These are phyloP conservation scores for Conus canariensis DNA, from an alignment of 2,888 invertebrate species.

Conservation along the genomic window DNA sequence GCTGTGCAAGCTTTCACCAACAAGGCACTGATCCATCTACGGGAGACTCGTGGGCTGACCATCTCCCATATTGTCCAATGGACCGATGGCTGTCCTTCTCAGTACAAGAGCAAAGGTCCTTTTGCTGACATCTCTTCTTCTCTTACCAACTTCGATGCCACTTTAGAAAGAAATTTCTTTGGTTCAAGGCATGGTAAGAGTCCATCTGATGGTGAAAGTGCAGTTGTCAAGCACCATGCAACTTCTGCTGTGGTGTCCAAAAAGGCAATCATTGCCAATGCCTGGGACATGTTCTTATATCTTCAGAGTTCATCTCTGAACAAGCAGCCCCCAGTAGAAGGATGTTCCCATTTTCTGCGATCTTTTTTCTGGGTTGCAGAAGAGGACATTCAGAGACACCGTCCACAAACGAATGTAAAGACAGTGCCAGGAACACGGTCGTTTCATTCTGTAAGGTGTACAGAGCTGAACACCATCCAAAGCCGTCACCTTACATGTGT, in stretches of 20 bases:
- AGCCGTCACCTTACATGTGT: neutral
- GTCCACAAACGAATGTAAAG: neutral
- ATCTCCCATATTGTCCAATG: neutral
- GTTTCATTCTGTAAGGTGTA: too few relatives aligned
- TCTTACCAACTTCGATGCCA: too few relatives aligned
- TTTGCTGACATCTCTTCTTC: too few relatives aligned
- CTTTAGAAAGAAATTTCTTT: neutral
- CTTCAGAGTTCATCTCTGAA: neutral
- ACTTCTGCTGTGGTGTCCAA: neutral
- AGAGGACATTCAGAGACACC: neutral
- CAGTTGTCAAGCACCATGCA: slow-evolving; percentile 2
- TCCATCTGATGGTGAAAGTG: slow-evolving; percentile 13
- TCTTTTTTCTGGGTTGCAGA: neutral
- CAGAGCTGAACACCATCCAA: neutral
- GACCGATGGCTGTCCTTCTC: slow-evolving; percentile 11
- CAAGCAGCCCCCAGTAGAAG: neutral
- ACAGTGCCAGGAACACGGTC: neutral
- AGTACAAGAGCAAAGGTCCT: neutral
- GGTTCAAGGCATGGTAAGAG: slow-evolving; percentile 23
- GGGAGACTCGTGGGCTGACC: neutral
- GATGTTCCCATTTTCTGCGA: neutral
- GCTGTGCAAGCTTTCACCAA: slow-evolving; percentile 7
- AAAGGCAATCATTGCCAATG: neutral
- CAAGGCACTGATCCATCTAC: neutral
- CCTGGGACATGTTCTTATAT: neutral